phyloP scores from a whole-genome alignment of 2,797 vertebrate genomes.

The Alfaro cultratus region DNA sequence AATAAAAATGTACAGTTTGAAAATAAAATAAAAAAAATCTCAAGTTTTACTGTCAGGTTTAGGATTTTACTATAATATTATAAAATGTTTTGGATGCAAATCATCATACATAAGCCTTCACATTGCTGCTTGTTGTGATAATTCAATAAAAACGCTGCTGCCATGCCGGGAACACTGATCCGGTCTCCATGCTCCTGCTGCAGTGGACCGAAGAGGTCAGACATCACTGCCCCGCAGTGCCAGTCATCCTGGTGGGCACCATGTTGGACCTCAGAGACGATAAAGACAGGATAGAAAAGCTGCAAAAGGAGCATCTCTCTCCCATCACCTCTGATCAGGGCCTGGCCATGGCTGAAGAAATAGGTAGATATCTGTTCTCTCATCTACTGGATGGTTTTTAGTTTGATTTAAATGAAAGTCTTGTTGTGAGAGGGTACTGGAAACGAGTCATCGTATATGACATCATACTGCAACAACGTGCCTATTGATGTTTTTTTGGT shows the following conservation, averaged over 20 bases:
- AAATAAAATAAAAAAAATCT: not conserved
- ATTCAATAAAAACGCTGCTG: not conserved
- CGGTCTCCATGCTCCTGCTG: not conserved
- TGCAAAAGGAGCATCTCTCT: conserved; percentile 97
- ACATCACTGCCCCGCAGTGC: conserved; percentile 97
- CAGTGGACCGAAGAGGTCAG: conserved; percentile 98
- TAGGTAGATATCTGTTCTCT: conserved; percentile 77
- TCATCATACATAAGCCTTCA: not conserved
- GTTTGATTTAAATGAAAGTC: not conserved
- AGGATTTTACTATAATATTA: not conserved
- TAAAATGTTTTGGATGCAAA: not conserved
- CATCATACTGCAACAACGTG: too few species aligned
- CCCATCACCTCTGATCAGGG: conserved; percentile 98
- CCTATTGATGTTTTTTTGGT: too few species aligned
- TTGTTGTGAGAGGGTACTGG: not conserved
- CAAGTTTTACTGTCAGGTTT: not conserved
- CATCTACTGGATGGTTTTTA: not conserved
- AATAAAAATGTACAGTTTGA: not conserved
- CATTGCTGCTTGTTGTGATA: not conserved
- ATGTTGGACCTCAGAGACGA: conserved; percentile 97
- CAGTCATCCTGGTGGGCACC: conserved; percentile 97
- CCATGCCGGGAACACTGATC: not conserved
- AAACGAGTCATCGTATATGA: too few species aligned
- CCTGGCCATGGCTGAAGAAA: conserved; percentile 98
- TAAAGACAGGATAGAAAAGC: conserved; percentile 95